Conservation (phyloP, 2,113 vertebrate genomes). For the Thermophis baileyi region DNA sequence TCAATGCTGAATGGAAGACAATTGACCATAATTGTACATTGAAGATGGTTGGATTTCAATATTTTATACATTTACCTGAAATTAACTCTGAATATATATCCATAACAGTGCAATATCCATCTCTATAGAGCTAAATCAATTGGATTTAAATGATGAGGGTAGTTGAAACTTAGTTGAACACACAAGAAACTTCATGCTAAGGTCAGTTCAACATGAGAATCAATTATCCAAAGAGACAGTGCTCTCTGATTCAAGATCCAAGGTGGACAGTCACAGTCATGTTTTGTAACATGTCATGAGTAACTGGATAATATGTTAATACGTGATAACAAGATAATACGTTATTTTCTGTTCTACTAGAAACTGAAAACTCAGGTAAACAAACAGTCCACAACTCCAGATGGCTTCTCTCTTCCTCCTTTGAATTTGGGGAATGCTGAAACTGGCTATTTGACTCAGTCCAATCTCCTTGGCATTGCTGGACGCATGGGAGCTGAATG, state of each 20-base stretch:
- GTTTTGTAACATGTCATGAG: background rate
- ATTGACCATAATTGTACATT: background rate
- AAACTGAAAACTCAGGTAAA: constrained; percentile 48
- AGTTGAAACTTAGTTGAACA: background rate
- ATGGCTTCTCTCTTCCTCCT: constrained; percentile 67
- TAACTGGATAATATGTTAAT: background rate
- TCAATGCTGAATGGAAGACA: background rate
- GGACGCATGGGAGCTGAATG: constrained; percentile 85
- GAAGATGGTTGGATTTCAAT: background rate
- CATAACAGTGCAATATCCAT: background rate
- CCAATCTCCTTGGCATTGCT: constrained; percentile 87
- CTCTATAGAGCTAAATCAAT: background rate
- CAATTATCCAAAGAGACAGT: background rate
- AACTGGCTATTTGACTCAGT: constrained; percentile 90
- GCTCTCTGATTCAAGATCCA: background rate
- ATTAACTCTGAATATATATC: background rate
- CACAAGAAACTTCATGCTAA: background rate
- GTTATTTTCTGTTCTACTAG: constrained; percentile 47
- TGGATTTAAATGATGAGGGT: background rate
- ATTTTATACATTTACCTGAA: background rate
- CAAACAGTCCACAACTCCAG: background rate
- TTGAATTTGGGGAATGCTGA: constrained; percentile 90
- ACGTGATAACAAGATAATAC: background rate
- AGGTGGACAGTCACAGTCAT: background rate
- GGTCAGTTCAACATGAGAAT: background rate